Base-by-base conservation (phyloP, 2,113 vertebrate species). In the Ibidorhyncha struthersii region DNA sequence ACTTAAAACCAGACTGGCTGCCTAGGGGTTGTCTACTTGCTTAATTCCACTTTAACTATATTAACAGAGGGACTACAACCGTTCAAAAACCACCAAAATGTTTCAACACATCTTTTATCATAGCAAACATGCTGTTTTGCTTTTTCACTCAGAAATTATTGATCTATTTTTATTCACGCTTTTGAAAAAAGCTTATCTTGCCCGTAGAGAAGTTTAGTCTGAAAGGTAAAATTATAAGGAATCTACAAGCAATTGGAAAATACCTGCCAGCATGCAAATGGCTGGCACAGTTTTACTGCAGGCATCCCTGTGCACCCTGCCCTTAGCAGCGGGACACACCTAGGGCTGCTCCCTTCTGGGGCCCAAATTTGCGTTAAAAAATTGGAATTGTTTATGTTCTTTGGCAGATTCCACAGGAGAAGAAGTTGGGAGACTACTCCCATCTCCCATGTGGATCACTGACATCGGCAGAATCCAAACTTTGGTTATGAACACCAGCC, bases 71-170 rank as follows among this genome's bases (percentile, higher is more conserved):
- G 23, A 92, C 65, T 76, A 61, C 65, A 72, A 20, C 49, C 30
- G 27, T 88, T 92, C 50, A 29, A 83, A 95, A 88, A 5, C 40
- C 90, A 58, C 49, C 14, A 14, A 80, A 81, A 59, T 36, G 41
- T 80, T 90, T 80, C 86, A 73, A 25, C 66, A 58, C 18, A 56
- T 79, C 38, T 80, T 91, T 90, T 91, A 83, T 66, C 58, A 55
- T 11, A 32, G 41, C 59, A 86, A 94, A 91, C 53, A 72, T 13
- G 62, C 41, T 66, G 9, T 4, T 71, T 93, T 72, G 56, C 70
- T 79, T 95, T 95, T 81, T 63, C 40, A 66, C 82, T 87, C 43
- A n/a, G 66, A 72, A 93, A 77, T 73, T 76, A 78, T 53, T 77
- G 58, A 88, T 91, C 32, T 95, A 30, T 76, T 91, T 91, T 89